A percentile compares a stretch with the other conserved stretches of the same genome.
Evolutionary conservation across 1,140 invertebrate species (phyloP).

Genomic region (Leptestheria dahalacensis): DNA sequence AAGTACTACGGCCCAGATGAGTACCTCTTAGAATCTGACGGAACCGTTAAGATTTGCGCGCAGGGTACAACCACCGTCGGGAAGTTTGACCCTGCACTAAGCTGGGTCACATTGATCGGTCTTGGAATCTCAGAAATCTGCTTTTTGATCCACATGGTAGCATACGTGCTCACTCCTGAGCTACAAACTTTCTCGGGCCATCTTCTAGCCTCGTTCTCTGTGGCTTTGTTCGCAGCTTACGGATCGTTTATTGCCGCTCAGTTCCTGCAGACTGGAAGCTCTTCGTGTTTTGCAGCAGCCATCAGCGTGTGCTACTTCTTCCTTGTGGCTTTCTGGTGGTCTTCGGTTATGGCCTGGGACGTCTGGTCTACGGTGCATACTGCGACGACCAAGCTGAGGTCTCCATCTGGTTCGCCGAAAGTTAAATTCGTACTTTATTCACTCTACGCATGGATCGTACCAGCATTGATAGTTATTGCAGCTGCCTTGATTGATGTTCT

Average conservation of each 20-base stretch:
- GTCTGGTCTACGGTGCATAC: conserved; percentile 36
- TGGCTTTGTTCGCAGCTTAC: conserved; percentile 33
- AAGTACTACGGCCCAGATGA: conserved; percentile 24
- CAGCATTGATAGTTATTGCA: conserved; percentile 31
- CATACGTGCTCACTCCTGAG: conserved; percentile 32
- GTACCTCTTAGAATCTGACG: conserved; percentile 24
- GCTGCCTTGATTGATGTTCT: conserved; percentile 33
- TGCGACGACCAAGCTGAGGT: conserved; percentile 35
- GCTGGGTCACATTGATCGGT: conserved; percentile 31
- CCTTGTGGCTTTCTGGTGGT: conserved; percentile 42
- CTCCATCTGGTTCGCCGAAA: conserved; percentile 27
- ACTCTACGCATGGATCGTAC: conserved; percentile 36
- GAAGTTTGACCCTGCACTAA: conserved; percentile 31
- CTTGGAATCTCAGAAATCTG: conserved; percentile 34
- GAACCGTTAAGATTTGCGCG: conserved; percentile 23
- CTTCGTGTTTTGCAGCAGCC: conserved; percentile 28
- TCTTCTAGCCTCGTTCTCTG: conserved; percentile 34
- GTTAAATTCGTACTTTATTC: conserved; percentile 35
- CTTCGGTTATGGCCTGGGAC: conserved; percentile 42
- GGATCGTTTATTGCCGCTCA: conserved; percentile 31
- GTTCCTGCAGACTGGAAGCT: conserved; percentile 21
- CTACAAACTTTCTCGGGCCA: conserved; percentile 36
- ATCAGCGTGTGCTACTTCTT: conserved; percentile 36
- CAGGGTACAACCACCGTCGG: conserved; percentile 12
- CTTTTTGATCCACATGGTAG: conserved; percentile 32